phyloP scores from a whole-genome alignment of 2,888 invertebrate genomes.

The Leptinotarsa juncta region DNA sequence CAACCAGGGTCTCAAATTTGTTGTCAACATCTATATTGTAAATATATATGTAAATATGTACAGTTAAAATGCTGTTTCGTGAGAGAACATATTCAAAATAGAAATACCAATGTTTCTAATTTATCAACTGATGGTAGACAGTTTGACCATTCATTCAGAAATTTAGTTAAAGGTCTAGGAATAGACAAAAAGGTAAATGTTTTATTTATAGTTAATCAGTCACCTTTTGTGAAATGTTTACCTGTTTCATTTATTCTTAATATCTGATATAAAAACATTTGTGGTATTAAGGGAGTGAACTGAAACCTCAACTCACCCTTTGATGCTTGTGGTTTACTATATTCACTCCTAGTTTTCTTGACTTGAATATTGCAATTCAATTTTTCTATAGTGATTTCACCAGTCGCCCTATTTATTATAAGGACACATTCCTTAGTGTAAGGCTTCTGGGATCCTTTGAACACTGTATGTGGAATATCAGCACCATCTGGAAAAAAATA shows the following conservation, averaged over 20 bases:
- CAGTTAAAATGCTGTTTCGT: neutral
- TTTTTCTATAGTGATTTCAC: slow-evolving; percentile 93
- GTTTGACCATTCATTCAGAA: too few species aligned
- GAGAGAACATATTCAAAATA: neutral
- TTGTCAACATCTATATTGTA: neutral
- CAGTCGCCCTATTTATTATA: slow-evolving; percentile 91
- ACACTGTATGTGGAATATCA: slow-evolving; percentile 91
- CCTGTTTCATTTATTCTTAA: too few species aligned
- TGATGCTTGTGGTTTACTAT: slow-evolving; percentile 57
- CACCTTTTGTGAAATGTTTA: too few species aligned
- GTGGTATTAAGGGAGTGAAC: neutral
- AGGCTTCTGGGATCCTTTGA: slow-evolving; percentile 93
- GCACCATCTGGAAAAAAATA: slow-evolving; percentile 77
- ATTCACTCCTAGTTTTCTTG: slow-evolving; percentile 85
- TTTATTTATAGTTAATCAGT: too few species aligned
- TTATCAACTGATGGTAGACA: neutral
- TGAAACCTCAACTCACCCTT: slow-evolving; percentile 52
- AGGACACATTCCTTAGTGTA: slow-evolving; percentile 95
- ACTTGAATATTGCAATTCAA: slow-evolving; percentile 92
- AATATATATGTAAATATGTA: too few species aligned
- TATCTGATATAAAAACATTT: too few species aligned
- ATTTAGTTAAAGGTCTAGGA: too few species aligned
- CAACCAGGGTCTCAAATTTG: neutral
- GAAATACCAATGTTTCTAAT: neutral
- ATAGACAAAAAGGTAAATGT: too few species aligned